phyloP scores from a whole-genome alignment of 2,113 vertebrate genomes.

The Thomomys bottae region DNA sequence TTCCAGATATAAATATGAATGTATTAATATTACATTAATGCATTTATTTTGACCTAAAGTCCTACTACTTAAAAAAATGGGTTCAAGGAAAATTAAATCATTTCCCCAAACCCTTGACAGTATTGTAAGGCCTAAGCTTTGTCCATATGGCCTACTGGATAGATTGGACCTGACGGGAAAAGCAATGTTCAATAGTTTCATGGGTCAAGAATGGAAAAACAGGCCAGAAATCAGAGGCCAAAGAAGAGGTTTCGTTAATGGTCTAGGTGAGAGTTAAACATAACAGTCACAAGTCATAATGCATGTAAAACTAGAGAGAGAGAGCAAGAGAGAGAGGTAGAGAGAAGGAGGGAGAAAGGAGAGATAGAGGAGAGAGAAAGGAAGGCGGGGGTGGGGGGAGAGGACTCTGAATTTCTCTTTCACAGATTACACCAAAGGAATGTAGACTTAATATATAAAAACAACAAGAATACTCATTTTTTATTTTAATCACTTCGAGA shows the following conservation, averaged over 20 bases:
- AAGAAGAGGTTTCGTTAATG: not conserved
- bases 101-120: not conserved
- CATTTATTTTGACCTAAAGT: slow-evolving; percentile 21
- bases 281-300: not conserved
- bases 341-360: no score
- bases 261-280: not conserved
- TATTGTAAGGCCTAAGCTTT: not conserved
- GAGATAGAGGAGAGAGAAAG: no score
- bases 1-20: not conserved
- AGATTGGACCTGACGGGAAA: not conserved
- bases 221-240: not conserved
- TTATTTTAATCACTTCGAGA: slow-evolving; percentile 5
- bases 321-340: not conserved
- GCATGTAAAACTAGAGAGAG: not conserved
- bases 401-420: slow-evolving; percentile 1
- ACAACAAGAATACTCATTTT: not conserved
- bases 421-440: slow-evolving; percentile 8
- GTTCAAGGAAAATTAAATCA: slow-evolving; percentile 38
- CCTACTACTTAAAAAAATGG: slow-evolving; percentile 22
- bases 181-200: slow-evolving; percentile 19
- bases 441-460: slow-evolving; percentile 20
- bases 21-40: not conserved
- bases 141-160: not conserved
- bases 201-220: not conserved
- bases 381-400: no score